Evolutionary conservation across 2,797 vertebrate genomes (phyloP), one percentile per base, ranked within the genome.

Genomic region (Danio kyathit): DNA sequence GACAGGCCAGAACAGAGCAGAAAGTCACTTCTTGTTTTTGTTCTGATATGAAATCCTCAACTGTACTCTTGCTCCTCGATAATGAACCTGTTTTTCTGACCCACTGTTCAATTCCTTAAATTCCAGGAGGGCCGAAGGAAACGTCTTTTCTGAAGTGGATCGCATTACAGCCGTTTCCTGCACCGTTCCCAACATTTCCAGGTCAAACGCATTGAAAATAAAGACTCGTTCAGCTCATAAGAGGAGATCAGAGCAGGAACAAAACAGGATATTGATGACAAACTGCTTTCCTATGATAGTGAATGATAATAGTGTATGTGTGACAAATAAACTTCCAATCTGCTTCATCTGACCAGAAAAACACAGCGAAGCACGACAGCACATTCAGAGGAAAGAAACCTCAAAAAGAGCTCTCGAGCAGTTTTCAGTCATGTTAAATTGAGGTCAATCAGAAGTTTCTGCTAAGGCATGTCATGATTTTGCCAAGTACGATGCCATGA

Each of bases 131-230:
- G 21, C 12, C 16, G 10, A 40, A n/a, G 38, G 69, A 73, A 66
- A 41, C 59, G 16, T 38, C 3, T 75, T 59, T 49, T 81, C 80
- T 74, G 40, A 64, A 78, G 67, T 70, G 14, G 17, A 65, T 64
- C 70, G 9, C 81, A 16, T 65, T 72, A 54, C 71, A n/a, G 69
- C 43, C 14, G 56, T 64, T 70, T 79, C 77, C 83, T 13, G 21
- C 65, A 8, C 48, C 10, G 79, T 65, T 76, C 56, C 5, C 44
- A 74, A 65, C 61, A 65, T 74, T 81, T 86, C 75, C 82, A 52
- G 74, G 82, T 74, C 79, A 82, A 84, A 84, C 56, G 17, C 44
- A 74, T 82, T 76, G 48, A 75, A 78, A 74, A 77, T 70, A 64
- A 49, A 13, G 40, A 14, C 5, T 8, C 10, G 54, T 56, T 44